Evolutionary conservation across 2,797 vertebrate species (phyloP), one percentile per base, ranked within the genome.

Genomic region (Percopsis omiscomaycus): DNA sequence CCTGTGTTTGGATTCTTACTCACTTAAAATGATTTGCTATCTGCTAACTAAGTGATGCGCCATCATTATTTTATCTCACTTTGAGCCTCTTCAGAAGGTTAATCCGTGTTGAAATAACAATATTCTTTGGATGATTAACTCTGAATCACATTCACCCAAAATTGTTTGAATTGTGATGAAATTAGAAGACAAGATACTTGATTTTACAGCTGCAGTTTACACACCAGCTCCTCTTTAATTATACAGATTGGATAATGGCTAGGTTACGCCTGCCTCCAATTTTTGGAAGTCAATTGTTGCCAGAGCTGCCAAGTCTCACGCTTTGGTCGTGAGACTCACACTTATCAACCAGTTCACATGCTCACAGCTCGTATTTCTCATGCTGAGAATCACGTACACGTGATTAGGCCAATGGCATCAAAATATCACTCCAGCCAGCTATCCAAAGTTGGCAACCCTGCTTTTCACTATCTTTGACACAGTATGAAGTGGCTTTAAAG

Each of bases 171-270:
- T 74, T 75, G 49, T 8, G 22, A 60, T 51, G 42, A 48, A 55
- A 60, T 55, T 12, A 66, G 42, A 70, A 12, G 37, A 45, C 47
- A 52, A 13, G 28, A 64, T 72, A 32, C 45, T 66, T 71, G 47
- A 45, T 61, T 45, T 68, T 71, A 51, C 64, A 75, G 70, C 78
- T 77, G 68, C 78, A 75, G 16, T 73, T 14, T 74, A 59, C 27
- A 56, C 51, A 22, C 5, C 73, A 64, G 71, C 57, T 55, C 37
- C 68, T 68, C 66, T 63, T 69, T 83, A 61, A 85, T 69, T 75
- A 68, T n/a, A 6, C 52, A 71, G 68, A 88, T 82, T 86, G 68
- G 78, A 84, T 84, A 79, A 85, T 82, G 55, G 74, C 4, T 27
- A 67, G 61, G 74, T 74, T 64, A 74, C 59, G 68, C 29, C 46